These are phyloP conservation scores for Ganaspis sp. DNA, from an alignment of 1,140 invertebrate genomes.

Conservation along the genomic window DNA sequence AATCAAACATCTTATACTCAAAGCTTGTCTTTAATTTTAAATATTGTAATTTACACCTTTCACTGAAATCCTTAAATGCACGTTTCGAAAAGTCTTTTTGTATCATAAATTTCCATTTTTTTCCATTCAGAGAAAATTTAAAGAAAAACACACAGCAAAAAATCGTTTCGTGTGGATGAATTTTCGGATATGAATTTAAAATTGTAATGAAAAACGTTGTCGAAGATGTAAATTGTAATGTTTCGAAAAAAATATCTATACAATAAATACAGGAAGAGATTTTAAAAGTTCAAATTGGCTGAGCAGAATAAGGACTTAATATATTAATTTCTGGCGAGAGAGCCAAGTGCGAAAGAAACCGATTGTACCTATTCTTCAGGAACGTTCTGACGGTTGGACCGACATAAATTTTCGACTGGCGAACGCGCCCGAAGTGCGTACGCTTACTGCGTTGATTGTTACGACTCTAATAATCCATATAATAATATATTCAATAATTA, in stretches of 20 bases:
- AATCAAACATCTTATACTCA: not conserved
- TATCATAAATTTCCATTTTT: no score
- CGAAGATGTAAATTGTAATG: no score
- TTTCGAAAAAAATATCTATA: no score
- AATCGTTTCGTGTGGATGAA: no score
- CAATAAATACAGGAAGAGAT: not conserved
- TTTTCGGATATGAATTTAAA: no score
- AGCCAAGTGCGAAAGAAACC: constrained; percentile 15
- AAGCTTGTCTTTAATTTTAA: not conserved
- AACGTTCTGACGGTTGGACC: constrained; percentile 1
- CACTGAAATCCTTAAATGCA: not conserved
- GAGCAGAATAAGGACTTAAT: not conserved
- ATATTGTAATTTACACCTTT: not conserved
- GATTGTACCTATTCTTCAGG: constrained; percentile 7
- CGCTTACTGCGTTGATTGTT: constrained; percentile 58
- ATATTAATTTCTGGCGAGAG: not conserved
- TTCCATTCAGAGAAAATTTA: not conserved
- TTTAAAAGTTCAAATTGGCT: not conserved
- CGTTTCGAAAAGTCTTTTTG: no score
- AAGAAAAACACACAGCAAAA: no score
- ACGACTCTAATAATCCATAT: constrained; percentile 68
- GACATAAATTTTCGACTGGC: constrained; percentile 48
- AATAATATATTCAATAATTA: constrained; percentile 75
- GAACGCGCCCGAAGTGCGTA: constrained; percentile 57
- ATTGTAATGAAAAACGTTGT: no score